Evolutionary conservation across 1,140 invertebrate genomes (phyloP), one percentile per base, ranked within the genome.

Genomic region (Coelopa frigida): DNA sequence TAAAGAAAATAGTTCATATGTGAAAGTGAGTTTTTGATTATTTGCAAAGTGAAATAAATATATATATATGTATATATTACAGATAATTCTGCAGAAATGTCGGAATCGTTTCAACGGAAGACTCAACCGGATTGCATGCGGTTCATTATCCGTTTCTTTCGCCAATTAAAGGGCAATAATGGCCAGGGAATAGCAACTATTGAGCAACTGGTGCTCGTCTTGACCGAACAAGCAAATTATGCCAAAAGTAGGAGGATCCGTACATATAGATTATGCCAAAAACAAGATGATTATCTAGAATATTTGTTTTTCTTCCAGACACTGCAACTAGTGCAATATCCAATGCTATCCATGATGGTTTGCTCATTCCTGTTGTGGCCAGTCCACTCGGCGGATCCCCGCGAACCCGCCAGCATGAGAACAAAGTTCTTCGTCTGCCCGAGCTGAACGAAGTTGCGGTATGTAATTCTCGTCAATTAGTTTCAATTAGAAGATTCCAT

Each of bases 51-150:
- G 15, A 17, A 14, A 11, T 35, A 8, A 35, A 8, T 17, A 17
- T 35, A 35, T 35, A 17, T 35, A 17, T 35, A 18, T 35, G 15
- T 35, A 18, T 35, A 35, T 14, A 8, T n/a, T 35, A 3, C 0
- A 14, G 20, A 10, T 33, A 8, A 35, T 35, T 35, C 20, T 17
- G n/a, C 15, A 35, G 4, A 43, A 48, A 37, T 43, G 22, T 20
- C 32, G 17, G n/a, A n/a, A n/a, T n/a, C n/a, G n/a, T n/a, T n/a
- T n/a, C n/a, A n/a, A n/a, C 32, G 46, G 12, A 48, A 48, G 44
- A 35, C 46, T 7, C 46, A 48, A 22, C 46, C 46, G 6, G 40
- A 48, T 36, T 48, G 46, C 36, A 11, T 48, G 7, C 46, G 40
- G 8, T 48, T 43, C 15, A 37, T 48, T 43, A 10, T 48, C 15